These are phyloP conservation scores for Serranus cabrilla DNA, from an alignment of 2,797 vertebrate species.

Conservation along the genomic window DNA sequence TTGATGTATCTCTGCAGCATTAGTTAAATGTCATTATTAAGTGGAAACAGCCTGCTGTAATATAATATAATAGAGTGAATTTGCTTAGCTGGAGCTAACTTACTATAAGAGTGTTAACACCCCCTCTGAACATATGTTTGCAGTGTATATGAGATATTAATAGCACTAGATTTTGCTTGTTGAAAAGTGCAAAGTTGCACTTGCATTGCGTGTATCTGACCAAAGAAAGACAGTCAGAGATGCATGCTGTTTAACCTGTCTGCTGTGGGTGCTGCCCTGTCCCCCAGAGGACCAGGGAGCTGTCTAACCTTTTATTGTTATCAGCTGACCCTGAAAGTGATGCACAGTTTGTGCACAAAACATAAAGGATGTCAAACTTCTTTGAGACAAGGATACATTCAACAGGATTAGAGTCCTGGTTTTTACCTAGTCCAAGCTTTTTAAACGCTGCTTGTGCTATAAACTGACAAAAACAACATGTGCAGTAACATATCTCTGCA, in stretches of 20 bases:
- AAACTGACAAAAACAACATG: background rate
- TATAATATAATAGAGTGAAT: background rate
- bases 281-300: background rate
- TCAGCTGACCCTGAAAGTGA: background rate
- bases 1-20: background rate
- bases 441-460: slow-evolving; percentile 1
- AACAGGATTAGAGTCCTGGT: too few relatives aligned
- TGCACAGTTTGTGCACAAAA: background rate
- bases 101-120: background rate
- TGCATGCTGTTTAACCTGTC: background rate
- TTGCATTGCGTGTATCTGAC: background rate
- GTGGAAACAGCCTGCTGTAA: background rate
- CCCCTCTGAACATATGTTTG: background rate
- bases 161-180: background rate
- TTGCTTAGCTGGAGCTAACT: background rate
- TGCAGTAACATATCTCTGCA: background rate
- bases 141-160: background rate
- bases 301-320: slow-evolving; percentile 9
- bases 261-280: background rate
- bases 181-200: background rate
- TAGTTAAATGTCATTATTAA: background rate
- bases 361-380: background rate
- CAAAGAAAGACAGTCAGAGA: background rate
- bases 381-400: background rate
- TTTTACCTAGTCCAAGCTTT: slow-evolving; percentile 23